Evolutionary conservation across 2,888 invertebrate genomes (phyloP).

Genomic region (Gari tellinella): DNA sequence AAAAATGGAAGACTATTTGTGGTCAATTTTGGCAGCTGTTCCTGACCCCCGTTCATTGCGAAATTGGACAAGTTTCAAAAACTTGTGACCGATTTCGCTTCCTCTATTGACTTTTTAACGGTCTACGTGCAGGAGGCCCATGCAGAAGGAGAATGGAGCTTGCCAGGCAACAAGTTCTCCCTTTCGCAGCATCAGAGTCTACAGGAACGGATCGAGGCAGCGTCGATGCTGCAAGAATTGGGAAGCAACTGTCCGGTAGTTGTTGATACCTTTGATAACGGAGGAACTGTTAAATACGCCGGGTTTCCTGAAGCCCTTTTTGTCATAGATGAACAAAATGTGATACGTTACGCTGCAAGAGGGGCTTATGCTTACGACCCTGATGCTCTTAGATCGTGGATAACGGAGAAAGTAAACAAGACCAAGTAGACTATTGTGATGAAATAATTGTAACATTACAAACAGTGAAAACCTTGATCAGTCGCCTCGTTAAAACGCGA

Average conservation of each 20-base stretch:
- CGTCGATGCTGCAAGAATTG: constrained; percentile 30
- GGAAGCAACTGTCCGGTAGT: constrained; percentile 35
- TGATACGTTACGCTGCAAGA: constrained; percentile 28
- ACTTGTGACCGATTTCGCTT: constrained; percentile 40
- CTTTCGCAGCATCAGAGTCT: constrained; percentile 47
- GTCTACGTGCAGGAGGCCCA: constrained; percentile 57
- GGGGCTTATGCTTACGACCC: constrained; percentile 47
- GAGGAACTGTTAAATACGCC: constrained; percentile 30
- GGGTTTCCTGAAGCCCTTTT: constrained; percentile 54
- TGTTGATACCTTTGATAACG: constrained; percentile 53
- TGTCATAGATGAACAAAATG: constrained; percentile 37
- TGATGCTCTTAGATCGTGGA: constrained; percentile 18
- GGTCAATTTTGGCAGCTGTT: constrained; percentile 59
- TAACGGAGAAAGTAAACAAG: constrained; percentile 11
- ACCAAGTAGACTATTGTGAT: no score
- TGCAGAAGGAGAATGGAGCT: constrained; percentile 53
- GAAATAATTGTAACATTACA: no score
- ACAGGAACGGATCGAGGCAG: constrained; percentile 52
- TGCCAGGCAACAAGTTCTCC: constrained; percentile 41
- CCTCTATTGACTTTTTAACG: constrained; percentile 55
- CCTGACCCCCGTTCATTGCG: constrained; percentile 60
- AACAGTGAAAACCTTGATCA: no score
- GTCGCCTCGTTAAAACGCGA: no score
- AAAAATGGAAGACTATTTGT: no score
- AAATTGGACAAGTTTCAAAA: constrained; percentile 42